A percentile compares a stretch with the other conserved stretches of the same genome.
Evolutionary conservation across 2,113 vertebrate species (phyloP).

Genomic region (Ciconia stormi): DNA sequence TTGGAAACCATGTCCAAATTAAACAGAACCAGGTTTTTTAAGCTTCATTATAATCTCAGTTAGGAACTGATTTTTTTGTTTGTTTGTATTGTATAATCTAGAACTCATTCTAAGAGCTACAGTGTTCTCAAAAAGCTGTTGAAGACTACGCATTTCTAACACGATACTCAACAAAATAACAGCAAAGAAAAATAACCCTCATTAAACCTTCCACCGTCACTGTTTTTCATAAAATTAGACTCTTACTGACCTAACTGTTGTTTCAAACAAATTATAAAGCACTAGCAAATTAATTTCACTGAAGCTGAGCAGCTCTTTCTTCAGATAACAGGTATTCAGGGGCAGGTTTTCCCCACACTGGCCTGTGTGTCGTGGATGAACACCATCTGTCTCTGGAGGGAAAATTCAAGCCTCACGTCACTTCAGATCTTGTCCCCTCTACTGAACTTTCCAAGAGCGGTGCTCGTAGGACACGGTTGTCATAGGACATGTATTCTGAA

Average conservation of each 20-base stretch:
- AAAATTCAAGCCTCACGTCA: neutral
- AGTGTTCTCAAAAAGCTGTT: neutral
- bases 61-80: neutral
- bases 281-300: neutral
- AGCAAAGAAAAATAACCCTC: neutral
- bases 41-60: neutral
- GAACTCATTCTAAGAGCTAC: neutral
- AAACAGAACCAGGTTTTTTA: neutral
- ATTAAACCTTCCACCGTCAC: neutral
- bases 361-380: neutral
- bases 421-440: neutral
- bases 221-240: neutral
- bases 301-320: neutral
- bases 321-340: neutral
- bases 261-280: neutral
- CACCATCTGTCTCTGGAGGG: neutral
- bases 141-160: neutral
- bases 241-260: neutral
- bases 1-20: neutral
- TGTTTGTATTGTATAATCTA: neutral
- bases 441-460: neutral
- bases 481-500: neutral
- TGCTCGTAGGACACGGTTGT: fast-evolving
- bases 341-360: neutral
- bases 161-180: neutral